Conservation (phyloP, 2,113 vertebrate species). For the Athene cunicularia region DNA sequence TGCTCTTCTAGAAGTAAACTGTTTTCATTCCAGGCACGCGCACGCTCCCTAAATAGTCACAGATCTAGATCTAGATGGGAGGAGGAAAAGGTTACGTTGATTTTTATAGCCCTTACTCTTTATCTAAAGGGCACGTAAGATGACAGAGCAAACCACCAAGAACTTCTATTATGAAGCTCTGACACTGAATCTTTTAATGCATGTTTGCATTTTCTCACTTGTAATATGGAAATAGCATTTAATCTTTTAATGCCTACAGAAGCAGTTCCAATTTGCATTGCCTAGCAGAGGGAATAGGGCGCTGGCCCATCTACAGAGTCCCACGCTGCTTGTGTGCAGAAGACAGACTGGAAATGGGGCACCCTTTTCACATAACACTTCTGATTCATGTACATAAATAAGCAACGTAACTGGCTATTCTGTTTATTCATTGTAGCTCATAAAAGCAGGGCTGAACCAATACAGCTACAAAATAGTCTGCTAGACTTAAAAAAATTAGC, state of each 20-base stretch:
- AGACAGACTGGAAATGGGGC: neutral
- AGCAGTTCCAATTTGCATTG: neutral
- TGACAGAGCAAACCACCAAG: neutral
- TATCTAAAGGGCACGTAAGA: neutral
- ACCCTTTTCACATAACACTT: neutral
- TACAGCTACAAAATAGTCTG: neutral
- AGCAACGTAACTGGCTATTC: neutral
- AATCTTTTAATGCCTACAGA: neutral
- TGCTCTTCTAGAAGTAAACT: neutral
- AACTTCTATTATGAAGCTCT: neutral
- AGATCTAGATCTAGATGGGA: neutral
- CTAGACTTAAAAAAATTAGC: neutral
- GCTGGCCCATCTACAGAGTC: neutral
- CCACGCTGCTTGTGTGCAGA: accelerated
- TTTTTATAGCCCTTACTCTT: conserved; percentile 12
- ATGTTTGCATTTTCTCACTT: neutral
- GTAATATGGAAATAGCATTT: neutral
- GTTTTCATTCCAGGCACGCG: neutral
- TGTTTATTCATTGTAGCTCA: neutral
- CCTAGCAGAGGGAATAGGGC: neutral
- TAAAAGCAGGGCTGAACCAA: neutral
- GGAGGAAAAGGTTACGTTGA: conserved; percentile 1
- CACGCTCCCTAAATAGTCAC: neutral
- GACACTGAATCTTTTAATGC: neutral
- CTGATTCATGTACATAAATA: neutral